These are phyloP conservation scores for Drosophila glabriapex DNA, from an alignment of 2,888 invertebrate species.

Conservation along the genomic window DNA sequence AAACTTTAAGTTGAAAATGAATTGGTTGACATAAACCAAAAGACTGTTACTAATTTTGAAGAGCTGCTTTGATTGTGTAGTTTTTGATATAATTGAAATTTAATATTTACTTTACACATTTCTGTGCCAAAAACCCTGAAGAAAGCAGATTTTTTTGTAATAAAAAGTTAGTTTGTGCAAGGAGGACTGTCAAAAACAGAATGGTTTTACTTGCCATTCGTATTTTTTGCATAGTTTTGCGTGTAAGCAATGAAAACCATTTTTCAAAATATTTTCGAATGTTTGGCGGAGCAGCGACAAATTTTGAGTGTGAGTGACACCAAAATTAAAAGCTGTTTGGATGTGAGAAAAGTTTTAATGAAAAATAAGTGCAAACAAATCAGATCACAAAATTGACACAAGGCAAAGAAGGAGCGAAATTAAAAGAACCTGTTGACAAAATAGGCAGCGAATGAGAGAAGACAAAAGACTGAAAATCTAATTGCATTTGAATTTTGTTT, in stretches of 20 bases:
- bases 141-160: not conserved
- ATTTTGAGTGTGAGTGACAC: slow-evolving; percentile 9
- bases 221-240: not conserved
- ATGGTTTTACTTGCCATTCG: not conserved
- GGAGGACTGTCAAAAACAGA: not conserved
- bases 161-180: not conserved
- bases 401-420: not conserved
- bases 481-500: slow-evolving; percentile 29
- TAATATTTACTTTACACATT: not conserved
- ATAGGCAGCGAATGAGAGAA: not conserved
- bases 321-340: slow-evolving; percentile 29
- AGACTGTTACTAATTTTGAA: not conserved
- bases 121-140: not conserved
- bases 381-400: slow-evolving; percentile 30
- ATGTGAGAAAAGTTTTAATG: slow-evolving; percentile 23
- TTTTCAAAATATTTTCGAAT: slow-evolving; percentile 5
- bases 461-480: slow-evolving; percentile 5
- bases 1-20: not conserved
- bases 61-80: not conserved
- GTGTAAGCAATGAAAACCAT: slow-evolving; percentile 21
- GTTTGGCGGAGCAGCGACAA: not conserved
- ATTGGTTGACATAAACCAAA: too few relatives aligned
- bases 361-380: slow-evolving; percentile 36
- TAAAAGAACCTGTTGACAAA: not conserved
- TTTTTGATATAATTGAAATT: not conserved